These are phyloP conservation scores for Diogma glabrata DNA, from an alignment of 2,888 invertebrate genomes.

Conservation along the genomic window DNA sequence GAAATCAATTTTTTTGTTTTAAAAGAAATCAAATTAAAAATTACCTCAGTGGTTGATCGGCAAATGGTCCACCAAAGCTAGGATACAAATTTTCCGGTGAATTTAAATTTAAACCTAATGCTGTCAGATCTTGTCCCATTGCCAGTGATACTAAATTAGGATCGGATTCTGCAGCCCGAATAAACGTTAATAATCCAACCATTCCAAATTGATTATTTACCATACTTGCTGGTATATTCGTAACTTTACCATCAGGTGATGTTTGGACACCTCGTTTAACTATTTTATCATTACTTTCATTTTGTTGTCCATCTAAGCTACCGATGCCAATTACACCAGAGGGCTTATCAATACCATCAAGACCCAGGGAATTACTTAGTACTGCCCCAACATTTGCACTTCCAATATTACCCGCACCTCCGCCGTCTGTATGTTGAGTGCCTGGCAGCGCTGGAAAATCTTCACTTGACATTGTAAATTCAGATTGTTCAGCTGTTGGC, in stretches of 20 bases:
- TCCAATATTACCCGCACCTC: slow-evolving; percentile 32
- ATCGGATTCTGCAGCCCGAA: slow-evolving; percentile 94
- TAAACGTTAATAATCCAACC: slow-evolving; percentile 95
- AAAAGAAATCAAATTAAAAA: background rate
- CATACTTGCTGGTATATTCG: slow-evolving; percentile 98
- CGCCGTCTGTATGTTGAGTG: slow-evolving; percentile 60
- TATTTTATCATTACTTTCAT: slow-evolving; percentile 37
- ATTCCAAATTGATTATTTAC: slow-evolving; percentile 99
- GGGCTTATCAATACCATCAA: slow-evolving; percentile 33
- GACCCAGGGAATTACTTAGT: slow-evolving; percentile 9
- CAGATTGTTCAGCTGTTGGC: slow-evolving; percentile 81
- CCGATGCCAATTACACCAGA: slow-evolving; percentile 19
- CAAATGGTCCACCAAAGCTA: slow-evolving; percentile 98
- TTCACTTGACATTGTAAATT: slow-evolving; percentile 96
- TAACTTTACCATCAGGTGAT: slow-evolving; percentile 90
- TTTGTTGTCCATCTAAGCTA: slow-evolving; percentile 13
- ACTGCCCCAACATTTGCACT: slow-evolving; percentile 1
- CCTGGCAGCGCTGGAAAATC: slow-evolving; percentile 99
- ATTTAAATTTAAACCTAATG: slow-evolving; percentile 95
- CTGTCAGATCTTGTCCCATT: slow-evolving; percentile 95
- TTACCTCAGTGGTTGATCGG: slow-evolving; percentile 83
- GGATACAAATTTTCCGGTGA: slow-evolving; percentile 96
- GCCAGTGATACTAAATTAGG: slow-evolving; percentile 93
- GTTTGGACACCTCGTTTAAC: slow-evolving; percentile 83
- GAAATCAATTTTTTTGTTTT: background rate